Base-by-base conservation (phyloP, 2,888 invertebrate genomes). In the Acutogordius australiensis region DNA sequence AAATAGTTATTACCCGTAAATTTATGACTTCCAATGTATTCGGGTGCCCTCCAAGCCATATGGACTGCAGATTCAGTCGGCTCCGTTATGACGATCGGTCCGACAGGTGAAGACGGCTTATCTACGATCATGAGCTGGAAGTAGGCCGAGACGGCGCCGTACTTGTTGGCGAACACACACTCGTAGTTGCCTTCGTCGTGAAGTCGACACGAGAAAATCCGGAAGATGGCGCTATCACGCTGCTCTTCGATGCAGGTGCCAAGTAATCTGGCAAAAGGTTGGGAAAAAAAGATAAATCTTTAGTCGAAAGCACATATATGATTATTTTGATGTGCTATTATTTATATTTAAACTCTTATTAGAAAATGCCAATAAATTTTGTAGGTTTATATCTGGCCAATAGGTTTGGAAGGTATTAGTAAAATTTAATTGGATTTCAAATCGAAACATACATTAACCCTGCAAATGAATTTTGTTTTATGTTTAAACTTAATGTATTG, bases 171-270 rank as follows among this genome's bases (percentile, higher is more conserved):
- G 23, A 51, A 51, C 4, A 51, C 23, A 26, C 51, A 51, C 23
- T 51, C 51, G 26, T 51, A 51, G 23, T 51, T 51, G 4, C 51
- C 51, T 4, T 51, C 51, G 51, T 51, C 51, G 8, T 51, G 18
- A 51, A 23, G 51, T 51, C 23, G 8, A 26, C 51, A 51, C 23
- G 51, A 51, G 23, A 51, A 51, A n/a, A 51, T 51, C 4, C 51
- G 13, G 51, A 51, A 51, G 23, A 23, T 51, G 26, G 51, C 51
- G 26, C 51, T 51, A 8, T 51, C 51, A 8, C 23, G 4, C 26
- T 51, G n/a, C 23, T 51, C 51, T 26, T 51, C n/a, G 8, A 51
- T 23, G 23, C 26, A 8, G n/a, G 51, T 51, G 26, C 51, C 51
- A n/a, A 51, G 51, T 8, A 51, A n/a, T 23, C 51, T 51, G 26